Evolutionary conservation across 2,888 invertebrate genomes (phyloP).

Genomic region (Pristionchus mayeri): DNA sequence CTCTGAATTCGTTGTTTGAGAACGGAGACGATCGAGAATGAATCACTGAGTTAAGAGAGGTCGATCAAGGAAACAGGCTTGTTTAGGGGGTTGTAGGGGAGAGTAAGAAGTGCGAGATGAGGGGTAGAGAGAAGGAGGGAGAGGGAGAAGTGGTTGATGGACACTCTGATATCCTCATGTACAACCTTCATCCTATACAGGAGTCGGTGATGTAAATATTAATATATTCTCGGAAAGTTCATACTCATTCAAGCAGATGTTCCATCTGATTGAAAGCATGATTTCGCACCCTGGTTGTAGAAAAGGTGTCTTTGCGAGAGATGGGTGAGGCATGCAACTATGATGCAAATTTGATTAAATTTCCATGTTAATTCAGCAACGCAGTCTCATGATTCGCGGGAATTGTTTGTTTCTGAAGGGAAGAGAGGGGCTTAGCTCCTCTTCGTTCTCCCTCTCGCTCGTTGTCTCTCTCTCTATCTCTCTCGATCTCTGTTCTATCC

Average conservation of each 20-base stretch:
- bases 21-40: background rate
- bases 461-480: constrained; percentile 20
- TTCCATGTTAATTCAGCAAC: background rate
- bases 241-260: no score
- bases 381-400: background rate
- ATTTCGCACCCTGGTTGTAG: no score
- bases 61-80: background rate
- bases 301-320: no score
- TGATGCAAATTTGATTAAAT: background rate
- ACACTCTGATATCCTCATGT: no score
- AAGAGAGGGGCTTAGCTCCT: constrained; percentile 27
- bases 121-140: background rate
- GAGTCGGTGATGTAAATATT: no score
- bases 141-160: background rate
- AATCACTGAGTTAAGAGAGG: background rate
- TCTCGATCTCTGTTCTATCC: background rate
- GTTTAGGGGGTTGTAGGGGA: background rate
- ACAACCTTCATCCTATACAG: no score
- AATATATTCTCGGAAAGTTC: no score
- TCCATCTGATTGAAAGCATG: no score
- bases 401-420: constrained; percentile 26
- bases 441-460: background rate
- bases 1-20: background rate
- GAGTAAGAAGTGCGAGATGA: background rate
- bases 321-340: no score